Percentiles rank a stretch among this genome's conserved stretches.
Evolutionary conservation across 1,140 invertebrate genomes (phyloP).

Genomic region (Lamellibrachia luymesi): DNA sequence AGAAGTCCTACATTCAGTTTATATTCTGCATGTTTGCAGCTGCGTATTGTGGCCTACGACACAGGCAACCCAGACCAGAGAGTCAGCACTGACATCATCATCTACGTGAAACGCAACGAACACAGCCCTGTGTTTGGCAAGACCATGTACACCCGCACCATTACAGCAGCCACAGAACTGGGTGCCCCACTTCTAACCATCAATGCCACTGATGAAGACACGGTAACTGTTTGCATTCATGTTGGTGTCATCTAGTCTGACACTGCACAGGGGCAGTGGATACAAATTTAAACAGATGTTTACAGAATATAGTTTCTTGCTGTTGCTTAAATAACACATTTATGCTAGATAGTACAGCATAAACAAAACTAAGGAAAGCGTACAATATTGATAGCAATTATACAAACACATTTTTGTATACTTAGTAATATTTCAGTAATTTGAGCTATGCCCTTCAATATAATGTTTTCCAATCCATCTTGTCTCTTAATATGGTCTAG

Average conservation of each 20-base stretch:
- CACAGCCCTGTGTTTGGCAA: conserved; percentile 15
- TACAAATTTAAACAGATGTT: too few species aligned
- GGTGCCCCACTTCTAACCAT: conserved; percentile 6
- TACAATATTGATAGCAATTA: too few species aligned
- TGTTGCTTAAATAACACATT: too few species aligned
- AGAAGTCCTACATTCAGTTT: background rate
- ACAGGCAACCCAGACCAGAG: conserved; percentile 12
- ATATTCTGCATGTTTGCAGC: conserved; percentile 7
- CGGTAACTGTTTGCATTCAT: conserved; percentile 8
- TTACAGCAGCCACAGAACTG: background rate
- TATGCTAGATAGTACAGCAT: too few species aligned
- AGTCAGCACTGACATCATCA: conserved; percentile 2
- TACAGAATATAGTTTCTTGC: too few species aligned
- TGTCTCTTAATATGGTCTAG: too few species aligned
- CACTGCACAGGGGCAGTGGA: too few species aligned
- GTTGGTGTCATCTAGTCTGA: background rate
- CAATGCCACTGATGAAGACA: conserved; percentile 10
- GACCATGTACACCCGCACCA: background rate
- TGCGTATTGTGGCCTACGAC: conserved; percentile 15
- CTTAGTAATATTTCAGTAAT: too few species aligned
- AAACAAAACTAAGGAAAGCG: too few species aligned
- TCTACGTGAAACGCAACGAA: conserved; percentile 16
- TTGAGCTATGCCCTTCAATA: too few species aligned
- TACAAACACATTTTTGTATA: too few species aligned
- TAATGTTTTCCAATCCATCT: too few species aligned